phyloP scores from a whole-genome alignment of 2,888 invertebrate species.

The Sesamia inferens region DNA sequence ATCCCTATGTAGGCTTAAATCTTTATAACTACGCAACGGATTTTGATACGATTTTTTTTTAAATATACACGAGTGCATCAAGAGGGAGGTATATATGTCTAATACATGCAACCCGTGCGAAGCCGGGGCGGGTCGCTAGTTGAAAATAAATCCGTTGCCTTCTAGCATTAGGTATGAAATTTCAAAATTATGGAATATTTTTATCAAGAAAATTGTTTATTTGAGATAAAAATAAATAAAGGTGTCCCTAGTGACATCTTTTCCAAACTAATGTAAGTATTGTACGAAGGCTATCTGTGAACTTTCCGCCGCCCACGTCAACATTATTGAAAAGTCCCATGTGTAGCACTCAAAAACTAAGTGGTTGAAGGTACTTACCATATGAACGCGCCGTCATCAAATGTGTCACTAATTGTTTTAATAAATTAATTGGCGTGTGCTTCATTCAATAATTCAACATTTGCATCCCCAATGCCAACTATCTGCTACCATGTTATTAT shows the following conservation, averaged over 20 bases:
- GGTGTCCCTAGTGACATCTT: not conserved
- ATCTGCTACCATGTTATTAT: conserved; percentile 30
- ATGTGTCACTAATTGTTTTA: conserved; percentile 44
- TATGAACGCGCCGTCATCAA: conserved; percentile 18
- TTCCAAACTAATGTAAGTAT: conserved; percentile 6
- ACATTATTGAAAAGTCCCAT: conserved; percentile 4
- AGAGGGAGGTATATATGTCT: too few relatives aligned
- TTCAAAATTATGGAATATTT: too few relatives aligned
- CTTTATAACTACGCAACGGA: too few relatives aligned
- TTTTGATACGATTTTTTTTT: too few relatives aligned
- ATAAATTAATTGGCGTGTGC: conserved; percentile 43
- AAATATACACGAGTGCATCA: too few relatives aligned
- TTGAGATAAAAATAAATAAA: conserved; percentile 1
- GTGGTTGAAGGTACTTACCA: conserved; percentile 29
- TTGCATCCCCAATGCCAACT: conserved; percentile 38
- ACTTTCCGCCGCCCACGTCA: conserved; percentile 3
- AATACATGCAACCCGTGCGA: too few relatives aligned
- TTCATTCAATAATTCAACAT: conserved; percentile 37
- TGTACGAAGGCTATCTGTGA: not conserved
- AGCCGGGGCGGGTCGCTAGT: too few relatives aligned
- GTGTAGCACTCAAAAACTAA: conserved; percentile 8
- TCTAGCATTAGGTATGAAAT: too few relatives aligned
- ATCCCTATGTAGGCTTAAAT: too few relatives aligned
- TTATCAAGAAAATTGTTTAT: not conserved
- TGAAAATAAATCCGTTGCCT: too few relatives aligned